Base-by-base conservation (phyloP, 2,113 vertebrate species). In the Tragulus kanchil region DNA sequence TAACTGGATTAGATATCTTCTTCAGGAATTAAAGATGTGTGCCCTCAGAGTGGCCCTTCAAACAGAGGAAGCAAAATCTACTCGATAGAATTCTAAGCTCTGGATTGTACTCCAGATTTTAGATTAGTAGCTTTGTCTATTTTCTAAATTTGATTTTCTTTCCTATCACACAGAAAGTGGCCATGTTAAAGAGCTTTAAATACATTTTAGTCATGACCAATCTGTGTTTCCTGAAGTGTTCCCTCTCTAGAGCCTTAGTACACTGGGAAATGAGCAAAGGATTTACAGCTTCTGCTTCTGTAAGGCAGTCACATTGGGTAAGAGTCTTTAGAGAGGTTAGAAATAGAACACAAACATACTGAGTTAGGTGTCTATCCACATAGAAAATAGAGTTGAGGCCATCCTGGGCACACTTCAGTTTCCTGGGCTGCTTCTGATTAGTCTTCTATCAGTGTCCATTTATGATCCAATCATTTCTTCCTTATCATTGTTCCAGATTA, bases 111-210 rank as follows among this genome's bases (percentile, higher is more conserved):
- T 26, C 11, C 28, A 92, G 42, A 14, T 90, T 4, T 86, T 71
- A 83, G 59, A 77, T 61, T 48, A 86, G 45, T 59, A 65, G 23
- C 42, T 93, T 73, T 67, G 36, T 64, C 23, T 73, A 25, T 81
- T 96, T 86, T 15, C 36, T 52, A 67, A 42, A 78, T 95, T 81
- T 93, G 62, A 0, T 75, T 84, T 97, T 62, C 25, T 93, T 79
- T 42, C 7, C 58, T 73, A 5, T 83, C n/a, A 50, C 2, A 25
- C 15, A 77, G 61, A 88, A 45, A 65, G 12, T 71, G 25, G 9
- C 23, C 26, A 31, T 45, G 67, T 93, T 90, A 64, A 84, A 12
- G 73, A 86, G 16, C 4, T 93, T 3, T 54, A 78, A 73, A 42
- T 62, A 3, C 0, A 14, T 45, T 17, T 31, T 75, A 21, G 21